A percentile compares a stretch with the other conserved stretches of the same genome.
Evolutionary conservation across 1,140 invertebrate species (phyloP).

Genomic region (Dreissena polymorpha): DNA sequence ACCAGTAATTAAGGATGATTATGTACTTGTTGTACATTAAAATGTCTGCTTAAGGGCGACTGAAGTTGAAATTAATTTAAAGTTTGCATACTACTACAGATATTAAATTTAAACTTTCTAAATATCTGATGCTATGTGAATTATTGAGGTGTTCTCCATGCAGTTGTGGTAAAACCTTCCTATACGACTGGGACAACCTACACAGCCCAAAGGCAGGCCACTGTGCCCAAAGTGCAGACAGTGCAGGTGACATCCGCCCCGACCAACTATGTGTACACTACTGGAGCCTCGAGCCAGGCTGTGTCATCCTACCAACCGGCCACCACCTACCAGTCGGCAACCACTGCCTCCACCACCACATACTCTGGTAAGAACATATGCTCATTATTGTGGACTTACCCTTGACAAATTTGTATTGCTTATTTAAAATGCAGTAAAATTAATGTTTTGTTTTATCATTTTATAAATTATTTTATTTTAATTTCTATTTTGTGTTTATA

Average conservation of each 20-base stretch:
- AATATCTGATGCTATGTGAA: too few species aligned
- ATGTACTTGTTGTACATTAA: too few species aligned
- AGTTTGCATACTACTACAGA: too few species aligned
- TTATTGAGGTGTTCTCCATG: too few species aligned
- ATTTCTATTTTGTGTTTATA: too few species aligned
- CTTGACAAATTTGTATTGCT: too few species aligned
- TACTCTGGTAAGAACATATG: conserved; percentile 65
- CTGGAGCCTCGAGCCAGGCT: conserved; percentile 39
- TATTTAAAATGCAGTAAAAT: neutral
- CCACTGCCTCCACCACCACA: conserved; percentile 65
- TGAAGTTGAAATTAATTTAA: too few species aligned
- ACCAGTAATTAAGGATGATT: too few species aligned
- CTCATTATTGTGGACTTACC: too few species aligned
- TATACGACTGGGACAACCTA: conserved; percentile 80
- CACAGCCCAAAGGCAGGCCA: conserved; percentile 73
- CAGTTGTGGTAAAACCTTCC: conserved; percentile 77
- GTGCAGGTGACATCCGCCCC: conserved; percentile 70
- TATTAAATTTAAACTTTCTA: too few species aligned
- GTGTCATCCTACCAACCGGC: conserved; percentile 60
- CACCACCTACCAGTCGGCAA: conserved; percentile 70
- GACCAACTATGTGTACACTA: conserved; percentile 74
- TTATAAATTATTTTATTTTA: too few species aligned
- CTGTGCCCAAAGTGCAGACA: conserved; percentile 74
- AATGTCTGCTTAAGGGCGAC: too few species aligned
- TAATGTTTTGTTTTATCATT: neutral